These are phyloP conservation scores for Synanthedon vespiformis DNA, from an alignment of 2,888 invertebrate species.

Conservation along the genomic window DNA sequence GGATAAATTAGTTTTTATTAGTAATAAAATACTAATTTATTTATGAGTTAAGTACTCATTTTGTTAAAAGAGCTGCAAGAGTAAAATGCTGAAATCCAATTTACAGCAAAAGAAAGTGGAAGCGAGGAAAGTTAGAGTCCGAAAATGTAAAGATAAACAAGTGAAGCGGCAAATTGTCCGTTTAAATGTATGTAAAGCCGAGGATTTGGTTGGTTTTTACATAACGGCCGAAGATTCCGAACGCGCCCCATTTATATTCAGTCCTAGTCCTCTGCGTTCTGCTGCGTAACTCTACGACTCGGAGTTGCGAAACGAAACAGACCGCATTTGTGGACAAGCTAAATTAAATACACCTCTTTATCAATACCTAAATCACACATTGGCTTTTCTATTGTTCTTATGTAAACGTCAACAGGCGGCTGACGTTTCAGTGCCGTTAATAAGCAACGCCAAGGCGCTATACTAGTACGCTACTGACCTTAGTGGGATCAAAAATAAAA, in stretches of 20 bases:
- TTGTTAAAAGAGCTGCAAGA: too few species aligned
- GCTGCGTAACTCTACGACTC: background rate
- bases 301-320: background rate
- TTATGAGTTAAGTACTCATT: too few species aligned
- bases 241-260: conserved; percentile 17
- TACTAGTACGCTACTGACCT: too few species aligned
- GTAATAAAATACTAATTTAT: too few species aligned
- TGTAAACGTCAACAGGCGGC: too few species aligned
- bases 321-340: background rate
- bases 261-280: conserved; percentile 5
- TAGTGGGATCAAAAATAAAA: too few species aligned
- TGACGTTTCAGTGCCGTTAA: too few species aligned
- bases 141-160: conserved; percentile 16
- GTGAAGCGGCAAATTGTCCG: conserved; percentile 40
- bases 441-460: too few species aligned
- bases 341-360: background rate
- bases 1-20: background rate
- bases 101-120: background rate
- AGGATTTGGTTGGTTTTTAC: conserved; percentile 19
- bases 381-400: too few species aligned
- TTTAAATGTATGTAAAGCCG: conserved; percentile 31
- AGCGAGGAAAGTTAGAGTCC: background rate
- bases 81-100: background rate
- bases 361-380: too few species aligned
- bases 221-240: conserved; percentile 16